Base-by-base conservation (phyloP, 2,797 vertebrate genomes). In the Pampus argenteus region DNA sequence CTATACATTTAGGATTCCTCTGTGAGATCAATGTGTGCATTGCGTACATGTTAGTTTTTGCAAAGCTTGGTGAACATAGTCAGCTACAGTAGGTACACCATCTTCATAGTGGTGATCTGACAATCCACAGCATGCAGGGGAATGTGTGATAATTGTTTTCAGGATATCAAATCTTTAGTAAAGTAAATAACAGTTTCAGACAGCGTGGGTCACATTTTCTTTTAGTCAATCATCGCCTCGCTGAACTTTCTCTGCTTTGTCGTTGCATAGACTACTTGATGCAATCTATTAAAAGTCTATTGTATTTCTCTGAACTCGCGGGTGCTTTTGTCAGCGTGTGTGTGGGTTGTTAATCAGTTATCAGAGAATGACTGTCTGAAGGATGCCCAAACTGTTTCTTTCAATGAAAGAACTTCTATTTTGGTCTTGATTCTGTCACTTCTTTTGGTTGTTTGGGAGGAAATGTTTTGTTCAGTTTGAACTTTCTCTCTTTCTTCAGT, bases 361-460 rank as follows among this genome's bases (percentile, higher is more conserved):
- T 71, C 22, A 61, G 36, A 82, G 63, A 75, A 66, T 68, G 34
- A 55, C 60, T 62, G 76, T 81, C 78, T 76, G 15, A 76, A 75
- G 9, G 20, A 66, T 0, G 25, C 45, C 57, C 68, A 29, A 18
- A 26, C 20, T 52, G 22, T 40, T 61, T 69, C 31, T 26, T 78
- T 57, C 25, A 20, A 76, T 66, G 36, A 66, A 45, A 72, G 10
- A 13, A 61, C 25, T 18, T 71, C 47, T 74, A 45, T 74, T 83
- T 50, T 57, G 26, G 76, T 25, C 64, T 70, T 77, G 74, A 25
- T 77, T 79, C 55, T 81, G 57, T 68, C 56, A 54, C 25, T 62
- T 64, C 65, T 56, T 64, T 72, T 54, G 38, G 28, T 54, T 68
- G 82, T 78, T 77, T 44, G 34, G 64, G 42, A 65, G 47, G 57